These are phyloP conservation scores for Hybognathus amarus DNA, from an alignment of 2,797 vertebrate species.

Conservation along the genomic window DNA sequence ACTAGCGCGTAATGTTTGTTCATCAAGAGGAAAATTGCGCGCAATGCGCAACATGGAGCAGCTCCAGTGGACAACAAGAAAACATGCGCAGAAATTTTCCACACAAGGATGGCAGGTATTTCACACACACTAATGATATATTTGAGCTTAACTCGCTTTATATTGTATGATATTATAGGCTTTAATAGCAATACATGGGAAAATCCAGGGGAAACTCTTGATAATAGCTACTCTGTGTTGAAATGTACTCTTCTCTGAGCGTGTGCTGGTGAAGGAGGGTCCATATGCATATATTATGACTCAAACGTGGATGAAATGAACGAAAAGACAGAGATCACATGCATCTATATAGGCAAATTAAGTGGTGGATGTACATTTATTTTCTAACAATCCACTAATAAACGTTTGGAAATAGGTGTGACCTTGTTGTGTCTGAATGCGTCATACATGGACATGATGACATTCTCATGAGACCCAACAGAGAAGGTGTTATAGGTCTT, in stretches of 20 bases:
- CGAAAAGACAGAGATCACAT: background rate
- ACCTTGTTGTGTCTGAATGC: slow-evolving; percentile 17
- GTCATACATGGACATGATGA: slow-evolving; percentile 17
- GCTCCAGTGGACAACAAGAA: background rate
- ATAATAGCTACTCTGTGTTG: background rate
- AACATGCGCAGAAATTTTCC: slow-evolving; percentile 8
- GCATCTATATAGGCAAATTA: background rate
- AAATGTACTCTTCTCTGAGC: background rate
- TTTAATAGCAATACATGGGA: background rate
- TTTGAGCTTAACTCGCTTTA: background rate
- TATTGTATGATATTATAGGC: background rate
- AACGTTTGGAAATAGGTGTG: background rate
- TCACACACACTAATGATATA: background rate
- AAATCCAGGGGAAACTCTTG: background rate
- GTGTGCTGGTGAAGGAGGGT: background rate
- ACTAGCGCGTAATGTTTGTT: background rate
- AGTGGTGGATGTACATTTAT: background rate
- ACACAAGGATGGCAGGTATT: slow-evolving; percentile 35
- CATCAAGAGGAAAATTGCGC: slow-evolving; percentile 45
- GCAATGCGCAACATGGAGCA: slow-evolving; percentile 49
- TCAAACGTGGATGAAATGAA: too few species aligned
- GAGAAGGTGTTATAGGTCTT: background rate
- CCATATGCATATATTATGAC: background rate
- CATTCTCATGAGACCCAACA: background rate
- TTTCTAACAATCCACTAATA: background rate